phyloP scores from a whole-genome alignment of 2,113 vertebrate genomes.

The Embiotoca jacksoni region DNA sequence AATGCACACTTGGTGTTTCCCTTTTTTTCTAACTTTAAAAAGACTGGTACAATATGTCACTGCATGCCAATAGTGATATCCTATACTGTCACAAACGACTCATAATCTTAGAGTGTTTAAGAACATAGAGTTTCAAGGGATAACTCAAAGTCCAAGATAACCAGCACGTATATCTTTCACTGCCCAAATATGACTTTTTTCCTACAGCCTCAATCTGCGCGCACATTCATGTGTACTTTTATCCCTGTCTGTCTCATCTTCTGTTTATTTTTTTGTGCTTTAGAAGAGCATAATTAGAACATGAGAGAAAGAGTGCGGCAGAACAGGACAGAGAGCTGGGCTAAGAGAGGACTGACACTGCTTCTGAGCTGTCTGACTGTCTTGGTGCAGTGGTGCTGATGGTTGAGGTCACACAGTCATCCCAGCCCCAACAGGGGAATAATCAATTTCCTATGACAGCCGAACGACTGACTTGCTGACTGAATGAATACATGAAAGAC shows the following conservation, averaged over 20 bases:
- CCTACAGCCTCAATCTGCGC: background rate
- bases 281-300: background rate
- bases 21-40: background rate
- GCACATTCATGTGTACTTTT: background rate
- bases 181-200: background rate
- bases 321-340: background rate
- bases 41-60: background rate
- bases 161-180: background rate
- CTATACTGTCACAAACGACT: background rate
- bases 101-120: background rate
- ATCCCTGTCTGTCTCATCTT: background rate
- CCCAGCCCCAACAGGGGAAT: slow-evolving; percentile 29
- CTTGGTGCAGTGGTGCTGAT: slow-evolving; percentile 61
- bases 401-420: slow-evolving; percentile 69
- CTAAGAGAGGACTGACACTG: slow-evolving; percentile 26
- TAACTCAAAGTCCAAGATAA: too few species aligned
- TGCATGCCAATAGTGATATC: background rate
- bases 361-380: slow-evolving; percentile 29
- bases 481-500: slow-evolving; percentile 32
- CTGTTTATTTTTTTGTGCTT: background rate
- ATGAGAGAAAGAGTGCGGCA: background rate
- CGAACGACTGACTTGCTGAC: slow-evolving; percentile 29
- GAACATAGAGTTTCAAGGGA: background rate
- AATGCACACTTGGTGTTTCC: too few species aligned
- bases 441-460: slow-evolving; percentile 58